phyloP scores from a whole-genome alignment of 2,888 invertebrate genomes.

The Neoascia interrupta region DNA sequence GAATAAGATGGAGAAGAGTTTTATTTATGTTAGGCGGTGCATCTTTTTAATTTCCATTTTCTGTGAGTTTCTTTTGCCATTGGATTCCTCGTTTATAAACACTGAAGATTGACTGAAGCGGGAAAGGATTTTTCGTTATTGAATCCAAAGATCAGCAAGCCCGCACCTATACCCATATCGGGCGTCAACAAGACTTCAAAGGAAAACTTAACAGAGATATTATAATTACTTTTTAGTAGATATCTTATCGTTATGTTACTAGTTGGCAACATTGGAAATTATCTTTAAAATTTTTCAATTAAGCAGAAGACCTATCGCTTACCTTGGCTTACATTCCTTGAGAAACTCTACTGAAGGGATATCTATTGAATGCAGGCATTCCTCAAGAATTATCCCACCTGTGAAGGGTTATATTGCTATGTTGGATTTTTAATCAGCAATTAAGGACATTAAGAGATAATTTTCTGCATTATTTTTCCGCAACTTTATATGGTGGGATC shows the following conservation, averaged over 20 bases:
- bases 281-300: conserved; percentile 63
- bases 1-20: conserved; percentile 66
- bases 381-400: too few relatives aligned
- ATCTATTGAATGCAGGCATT: too few relatives aligned
- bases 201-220: conserved; percentile 60
- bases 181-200: conserved; percentile 39
- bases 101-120: conserved; percentile 41
- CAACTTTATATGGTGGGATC: too few relatives aligned
- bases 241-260: conserved; percentile 58
- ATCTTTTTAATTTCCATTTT: conserved; percentile 65
- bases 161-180: not conserved
- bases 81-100: conserved; percentile 53
- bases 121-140: not conserved
- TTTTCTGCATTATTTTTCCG: too few relatives aligned
- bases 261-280: conserved; percentile 43
- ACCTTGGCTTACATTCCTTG: too few relatives aligned
- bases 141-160: conserved; percentile 14
- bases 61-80: conserved; percentile 29
- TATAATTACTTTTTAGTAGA: conserved; percentile 60
- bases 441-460: too few relatives aligned
- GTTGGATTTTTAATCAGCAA: too few relatives aligned
- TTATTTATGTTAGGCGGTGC: conserved; percentile 69
- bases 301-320: too few relatives aligned
- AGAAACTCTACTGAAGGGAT: too few relatives aligned
- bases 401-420: too few relatives aligned